phyloP scores from a whole-genome alignment of 2,797 vertebrate species.

The Poecilia velifera region DNA sequence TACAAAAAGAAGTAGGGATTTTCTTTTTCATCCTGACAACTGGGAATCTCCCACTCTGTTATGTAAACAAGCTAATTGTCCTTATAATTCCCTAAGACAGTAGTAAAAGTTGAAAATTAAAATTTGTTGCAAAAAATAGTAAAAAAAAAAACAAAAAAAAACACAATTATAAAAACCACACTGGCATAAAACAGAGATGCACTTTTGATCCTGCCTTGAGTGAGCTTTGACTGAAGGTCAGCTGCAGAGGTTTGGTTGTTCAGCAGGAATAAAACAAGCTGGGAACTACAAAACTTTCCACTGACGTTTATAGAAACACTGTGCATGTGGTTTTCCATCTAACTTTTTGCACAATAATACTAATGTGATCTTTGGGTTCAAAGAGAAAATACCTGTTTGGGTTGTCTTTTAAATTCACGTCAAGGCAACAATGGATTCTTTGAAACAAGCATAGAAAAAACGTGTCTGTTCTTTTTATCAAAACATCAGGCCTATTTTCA shows the following conservation, averaged over 20 bases:
- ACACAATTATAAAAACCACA: constrained; percentile 42
- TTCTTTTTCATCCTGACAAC: constrained; percentile 2
- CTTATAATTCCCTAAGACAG: constrained; percentile 37
- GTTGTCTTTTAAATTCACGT: background rate
- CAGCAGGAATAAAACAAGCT: background rate
- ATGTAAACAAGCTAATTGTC: constrained; percentile 13
- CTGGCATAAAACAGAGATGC: constrained; percentile 31
- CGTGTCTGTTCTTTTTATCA: constrained; percentile 44
- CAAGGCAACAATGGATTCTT: constrained; percentile 23
- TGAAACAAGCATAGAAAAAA: constrained; percentile 21
- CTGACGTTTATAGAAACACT: constrained; percentile 15
- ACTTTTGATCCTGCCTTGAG: constrained; percentile 10
- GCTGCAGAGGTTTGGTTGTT: constrained; percentile 22
- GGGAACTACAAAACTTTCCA: background rate
- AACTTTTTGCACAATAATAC: background rate
- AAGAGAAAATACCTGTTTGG: background rate
- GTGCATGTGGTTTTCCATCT: background rate
- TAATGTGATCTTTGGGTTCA: constrained; percentile 27
- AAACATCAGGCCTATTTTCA: constrained; percentile 31
- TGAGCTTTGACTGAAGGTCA: constrained; percentile 22
- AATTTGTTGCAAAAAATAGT: constrained; percentile 6
- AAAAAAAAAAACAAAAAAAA: constrained; percentile 3
- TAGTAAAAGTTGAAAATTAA: constrained; percentile 23
- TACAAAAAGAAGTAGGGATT: constrained; percentile 31
- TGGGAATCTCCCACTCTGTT: background rate